These are phyloP conservation scores for Suillia variegata DNA, from an alignment of 2,888 invertebrate species.

Conservation along the genomic window DNA sequence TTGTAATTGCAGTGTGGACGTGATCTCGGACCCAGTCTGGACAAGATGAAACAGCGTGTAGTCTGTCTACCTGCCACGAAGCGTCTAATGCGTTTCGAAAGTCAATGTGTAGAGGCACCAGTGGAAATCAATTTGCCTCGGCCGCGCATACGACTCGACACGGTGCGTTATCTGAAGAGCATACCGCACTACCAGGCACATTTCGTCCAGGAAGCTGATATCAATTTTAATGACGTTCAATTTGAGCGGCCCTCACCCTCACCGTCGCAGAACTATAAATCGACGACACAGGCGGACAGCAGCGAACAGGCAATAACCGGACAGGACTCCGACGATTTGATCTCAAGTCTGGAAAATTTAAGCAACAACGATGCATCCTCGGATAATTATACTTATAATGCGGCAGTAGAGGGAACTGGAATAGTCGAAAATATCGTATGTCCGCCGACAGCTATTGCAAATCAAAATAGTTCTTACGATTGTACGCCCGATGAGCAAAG, in stretches of 20 bases:
- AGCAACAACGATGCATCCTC: slow-evolving; percentile 54
- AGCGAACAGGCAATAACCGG: slow-evolving; percentile 44
- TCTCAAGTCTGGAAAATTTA: slow-evolving; percentile 58
- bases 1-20: slow-evolving; percentile 50
- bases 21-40: slow-evolving; percentile 53
- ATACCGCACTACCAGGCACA: slow-evolving; percentile 57
- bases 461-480: slow-evolving; percentile 46
- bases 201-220: slow-evolving; percentile 53
- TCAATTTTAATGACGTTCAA: slow-evolving; percentile 42
- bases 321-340: slow-evolving; percentile 57
- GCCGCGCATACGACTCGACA: slow-evolving; percentile 56
- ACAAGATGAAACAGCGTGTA: slow-evolving; percentile 57
- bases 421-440: slow-evolving; percentile 9
- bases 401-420: slow-evolving; percentile 8
- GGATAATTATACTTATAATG: slow-evolving; percentile 42
- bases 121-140: slow-evolving; percentile 57
- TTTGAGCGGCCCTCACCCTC: slow-evolving; percentile 32
- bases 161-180: slow-evolving; percentile 59
- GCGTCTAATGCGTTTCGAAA: slow-evolving; percentile 59
- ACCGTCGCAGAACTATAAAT: slow-evolving; percentile 43
- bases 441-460: slow-evolving; percentile 26
- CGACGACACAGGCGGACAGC: slow-evolving; percentile 30
- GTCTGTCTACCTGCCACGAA: slow-evolving; percentile 60
- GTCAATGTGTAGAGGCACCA: slow-evolving; percentile 59
- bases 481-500: slow-evolving; percentile 56